These are phyloP conservation scores for Sprattus sprattus DNA, from an alignment of 2,113 vertebrate species.

Conservation along the genomic window DNA sequence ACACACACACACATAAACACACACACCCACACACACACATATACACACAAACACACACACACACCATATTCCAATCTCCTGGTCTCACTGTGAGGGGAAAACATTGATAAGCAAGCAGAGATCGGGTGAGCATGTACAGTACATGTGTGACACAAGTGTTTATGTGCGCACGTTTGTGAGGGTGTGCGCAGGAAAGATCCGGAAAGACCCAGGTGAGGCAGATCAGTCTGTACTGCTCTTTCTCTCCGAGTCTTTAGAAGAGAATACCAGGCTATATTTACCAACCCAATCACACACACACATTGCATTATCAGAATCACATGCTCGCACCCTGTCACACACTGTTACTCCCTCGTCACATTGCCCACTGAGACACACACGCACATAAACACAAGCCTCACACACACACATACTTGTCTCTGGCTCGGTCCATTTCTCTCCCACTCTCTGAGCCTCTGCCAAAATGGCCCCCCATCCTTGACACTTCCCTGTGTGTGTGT, in stretches of 20 bases:
- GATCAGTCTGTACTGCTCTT: background rate
- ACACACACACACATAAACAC: background rate
- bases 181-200: background rate
- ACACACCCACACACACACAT: slow-evolving; percentile 7
- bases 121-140: background rate
- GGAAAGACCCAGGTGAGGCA: background rate
- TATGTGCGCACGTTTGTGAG: background rate
- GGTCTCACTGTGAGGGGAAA: background rate
- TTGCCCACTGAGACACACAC: background rate
- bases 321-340: background rate
- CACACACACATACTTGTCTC: background rate
- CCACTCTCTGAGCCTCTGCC: background rate
- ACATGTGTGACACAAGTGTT: background rate
- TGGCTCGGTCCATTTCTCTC: background rate
- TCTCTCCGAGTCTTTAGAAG: background rate
- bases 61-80: background rate
- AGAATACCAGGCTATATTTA: slow-evolving; percentile 11
- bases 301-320: background rate
- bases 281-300: background rate
- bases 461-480: background rate
- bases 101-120: background rate
- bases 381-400: background rate
- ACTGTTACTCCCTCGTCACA: background rate
- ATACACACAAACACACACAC: background rate
- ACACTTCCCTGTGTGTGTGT: background rate